phyloP scores from a whole-genome alignment of 2,888 invertebrate species.

The Rhingia campestris region DNA sequence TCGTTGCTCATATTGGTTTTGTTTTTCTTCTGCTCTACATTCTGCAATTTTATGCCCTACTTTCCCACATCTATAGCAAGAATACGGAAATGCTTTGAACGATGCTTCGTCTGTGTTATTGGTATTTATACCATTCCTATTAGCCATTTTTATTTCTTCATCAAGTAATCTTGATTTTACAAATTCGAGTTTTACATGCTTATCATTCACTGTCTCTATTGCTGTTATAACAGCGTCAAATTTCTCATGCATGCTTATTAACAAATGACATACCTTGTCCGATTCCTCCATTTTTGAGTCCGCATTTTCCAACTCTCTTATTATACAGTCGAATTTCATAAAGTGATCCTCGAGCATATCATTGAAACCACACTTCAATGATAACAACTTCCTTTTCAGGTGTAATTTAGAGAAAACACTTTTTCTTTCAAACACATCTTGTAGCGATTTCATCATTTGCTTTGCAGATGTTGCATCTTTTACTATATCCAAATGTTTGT shows the following conservation, averaged over 20 bases:
- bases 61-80: too few species aligned
- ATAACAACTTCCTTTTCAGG: background rate
- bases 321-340: too few species aligned
- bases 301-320: conserved; percentile 1
- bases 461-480: background rate
- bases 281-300: background rate
- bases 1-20: too few species aligned
- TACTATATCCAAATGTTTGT: too few species aligned
- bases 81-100: too few species aligned
- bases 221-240: background rate
- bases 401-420: background rate
- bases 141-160: background rate
- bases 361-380: background rate
- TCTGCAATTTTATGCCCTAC: too few species aligned
- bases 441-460: background rate
- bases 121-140: too few species aligned
- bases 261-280: conserved; percentile 1
- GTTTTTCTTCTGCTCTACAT: too few species aligned
- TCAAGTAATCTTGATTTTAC: conserved; percentile 1
- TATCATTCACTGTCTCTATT: background rate
- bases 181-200: background rate
- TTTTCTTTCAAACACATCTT: background rate
- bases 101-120: too few species aligned
- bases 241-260: background rate
- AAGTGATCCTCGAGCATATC: background rate